Evolutionary conservation across 2,797 vertebrate species (phyloP).

Genomic region (Typhlichthys eigenmanni): DNA sequence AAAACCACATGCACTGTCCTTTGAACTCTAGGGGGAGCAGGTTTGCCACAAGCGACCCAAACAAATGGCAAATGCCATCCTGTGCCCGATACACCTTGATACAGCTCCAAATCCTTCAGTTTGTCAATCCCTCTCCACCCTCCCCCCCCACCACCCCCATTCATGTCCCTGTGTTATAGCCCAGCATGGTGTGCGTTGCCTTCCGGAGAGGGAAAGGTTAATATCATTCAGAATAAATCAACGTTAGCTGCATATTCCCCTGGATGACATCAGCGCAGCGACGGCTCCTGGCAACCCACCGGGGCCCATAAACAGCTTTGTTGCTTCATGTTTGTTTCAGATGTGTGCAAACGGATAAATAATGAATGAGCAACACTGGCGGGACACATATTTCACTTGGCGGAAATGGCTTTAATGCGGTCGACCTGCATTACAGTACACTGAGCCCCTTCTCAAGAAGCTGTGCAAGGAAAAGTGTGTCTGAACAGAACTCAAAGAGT

Average conservation of each 20-base stretch:
- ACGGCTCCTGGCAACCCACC: constrained; percentile 35
- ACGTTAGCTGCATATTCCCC: constrained; percentile 50
- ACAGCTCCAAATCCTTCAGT: constrained; percentile 16
- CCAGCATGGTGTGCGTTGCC: constrained; percentile 53
- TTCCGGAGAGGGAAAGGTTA: constrained; percentile 68
- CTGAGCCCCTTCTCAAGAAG: constrained; percentile 30
- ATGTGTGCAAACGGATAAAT: constrained; percentile 79
- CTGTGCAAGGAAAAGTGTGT: constrained; percentile 46
- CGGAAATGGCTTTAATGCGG: constrained; percentile 74
- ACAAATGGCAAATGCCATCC: constrained; percentile 53
- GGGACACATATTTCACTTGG: constrained; percentile 78
- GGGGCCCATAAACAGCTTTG: constrained; percentile 66
- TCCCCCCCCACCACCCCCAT: constrained; percentile 18
- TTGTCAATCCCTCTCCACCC: constrained; percentile 10
- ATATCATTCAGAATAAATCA: constrained; percentile 76
- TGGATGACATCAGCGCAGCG: constrained; percentile 72
- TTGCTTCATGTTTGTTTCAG: constrained; percentile 69
- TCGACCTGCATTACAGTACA: constrained; percentile 70
- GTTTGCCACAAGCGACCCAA: constrained; percentile 58
- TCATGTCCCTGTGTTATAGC: constrained; percentile 9
- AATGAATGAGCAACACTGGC: constrained; percentile 77
- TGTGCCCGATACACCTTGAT: constrained; percentile 49
- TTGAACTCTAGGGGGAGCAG: constrained; percentile 61
- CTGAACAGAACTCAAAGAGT: constrained; percentile 60
- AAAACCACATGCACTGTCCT: constrained; percentile 68